Percentiles rank a stretch among this genome's conserved stretches.
These are phyloP conservation scores for Falco naumanni DNA, from an alignment of 2,797 vertebrate species.

Conservation along the genomic window DNA sequence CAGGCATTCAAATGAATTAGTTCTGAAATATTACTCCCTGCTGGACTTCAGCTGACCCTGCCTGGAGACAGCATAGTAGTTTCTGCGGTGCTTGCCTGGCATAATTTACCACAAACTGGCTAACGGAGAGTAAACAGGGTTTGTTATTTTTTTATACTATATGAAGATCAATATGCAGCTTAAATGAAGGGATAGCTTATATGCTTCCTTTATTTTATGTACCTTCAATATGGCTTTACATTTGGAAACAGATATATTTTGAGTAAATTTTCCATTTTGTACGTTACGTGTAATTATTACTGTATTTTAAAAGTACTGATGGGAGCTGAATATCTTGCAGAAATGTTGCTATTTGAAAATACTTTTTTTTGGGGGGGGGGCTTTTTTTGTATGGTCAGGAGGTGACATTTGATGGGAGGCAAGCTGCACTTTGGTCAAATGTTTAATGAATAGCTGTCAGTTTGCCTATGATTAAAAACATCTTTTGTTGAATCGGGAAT, in stretches of 20 bases:
- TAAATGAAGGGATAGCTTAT: not conserved
- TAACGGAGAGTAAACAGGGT: not conserved
- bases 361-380: not conserved
- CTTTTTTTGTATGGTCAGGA: not conserved
- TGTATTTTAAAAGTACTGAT: not conserved
- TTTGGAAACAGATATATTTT: not conserved
- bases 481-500: not conserved
- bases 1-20: not conserved
- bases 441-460: not conserved
- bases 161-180: not conserved
- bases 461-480: not conserved
- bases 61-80: not conserved
- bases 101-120: not conserved
- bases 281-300: not conserved
- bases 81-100: not conserved
- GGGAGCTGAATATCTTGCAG: not conserved
- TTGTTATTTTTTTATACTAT: not conserved
- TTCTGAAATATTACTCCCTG: not conserved
- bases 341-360: not conserved
- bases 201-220: not conserved
- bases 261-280: not conserved
- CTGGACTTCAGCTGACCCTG: not conserved
- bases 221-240: not conserved
- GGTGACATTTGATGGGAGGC: not conserved
- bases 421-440: not conserved